A percentile compares a stretch with the other conserved stretches of the same genome.
These are phyloP conservation scores for Siphonodentalium dalli DNA, from an alignment of 2,888 invertebrate genomes.

Conservation along the genomic window DNA sequence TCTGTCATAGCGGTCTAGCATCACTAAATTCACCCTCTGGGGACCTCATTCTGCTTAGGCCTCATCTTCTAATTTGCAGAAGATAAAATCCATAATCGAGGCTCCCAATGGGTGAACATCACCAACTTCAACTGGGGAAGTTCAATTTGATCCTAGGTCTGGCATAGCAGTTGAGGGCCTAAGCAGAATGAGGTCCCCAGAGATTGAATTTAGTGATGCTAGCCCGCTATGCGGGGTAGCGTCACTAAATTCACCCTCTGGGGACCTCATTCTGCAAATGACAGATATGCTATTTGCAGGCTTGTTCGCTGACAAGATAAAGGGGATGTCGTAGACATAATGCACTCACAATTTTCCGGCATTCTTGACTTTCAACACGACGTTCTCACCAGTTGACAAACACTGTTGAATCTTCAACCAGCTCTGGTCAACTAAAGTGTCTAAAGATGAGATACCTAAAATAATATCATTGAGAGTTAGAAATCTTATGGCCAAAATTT, in stretches of 20 bases:
- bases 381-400: conserved; percentile 52
- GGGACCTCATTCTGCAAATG: not conserved
- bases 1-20: too few relatives aligned
- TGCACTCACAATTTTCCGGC: conserved; percentile 53
- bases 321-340: not conserved
- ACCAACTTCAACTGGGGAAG: too few relatives aligned
- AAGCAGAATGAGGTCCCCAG: too few relatives aligned
- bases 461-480: conserved; percentile 8
- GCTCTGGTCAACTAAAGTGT: conserved; percentile 55
- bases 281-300: not conserved
- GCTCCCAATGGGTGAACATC: too few relatives aligned
- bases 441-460: conserved; percentile 56
- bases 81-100: too few relatives aligned
- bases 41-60: too few relatives aligned
- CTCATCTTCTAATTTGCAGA: too few relatives aligned
- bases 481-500: not conserved
- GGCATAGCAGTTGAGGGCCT: too few relatives aligned
- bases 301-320: not conserved
- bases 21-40: too few relatives aligned
- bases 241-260: not conserved
- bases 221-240: not conserved
- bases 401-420: conserved; percentile 58
- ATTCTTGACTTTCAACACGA: conserved; percentile 54
- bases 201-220: too few relatives aligned
- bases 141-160: too few relatives aligned